Conservation (phyloP, 2,797 vertebrate species). For the Poliocrania exsul region DNA sequence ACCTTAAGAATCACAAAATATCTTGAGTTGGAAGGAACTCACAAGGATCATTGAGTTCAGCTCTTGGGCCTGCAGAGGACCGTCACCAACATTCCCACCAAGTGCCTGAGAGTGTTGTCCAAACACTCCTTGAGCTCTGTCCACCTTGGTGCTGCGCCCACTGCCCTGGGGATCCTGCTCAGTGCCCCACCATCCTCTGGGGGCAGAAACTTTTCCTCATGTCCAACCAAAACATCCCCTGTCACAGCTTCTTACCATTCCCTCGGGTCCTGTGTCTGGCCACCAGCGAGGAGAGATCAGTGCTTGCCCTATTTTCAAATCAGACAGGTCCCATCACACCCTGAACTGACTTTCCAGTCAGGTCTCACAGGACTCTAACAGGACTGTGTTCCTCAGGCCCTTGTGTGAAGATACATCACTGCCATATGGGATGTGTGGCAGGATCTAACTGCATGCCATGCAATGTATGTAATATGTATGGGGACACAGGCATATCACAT, state of each 20-base stretch:
- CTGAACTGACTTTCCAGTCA: background rate
- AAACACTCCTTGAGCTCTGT: background rate
- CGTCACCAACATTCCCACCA: background rate
- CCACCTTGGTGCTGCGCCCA: background rate
- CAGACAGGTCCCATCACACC: background rate
- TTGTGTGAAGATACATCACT: background rate
- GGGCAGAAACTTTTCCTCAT: background rate
- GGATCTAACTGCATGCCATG: background rate
- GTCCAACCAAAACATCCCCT: background rate
- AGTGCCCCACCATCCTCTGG: background rate
- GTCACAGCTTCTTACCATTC: background rate
- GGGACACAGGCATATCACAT: background rate
- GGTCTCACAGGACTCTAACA: background rate
- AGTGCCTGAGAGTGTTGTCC: background rate
- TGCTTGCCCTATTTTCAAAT: background rate
- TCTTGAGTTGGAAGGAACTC: background rate
- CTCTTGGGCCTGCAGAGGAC: background rate
- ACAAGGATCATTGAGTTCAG: background rate
- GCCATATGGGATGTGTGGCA: accelerated
- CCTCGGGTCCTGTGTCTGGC: background rate
- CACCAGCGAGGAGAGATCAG: background rate
- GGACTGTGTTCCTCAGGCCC: background rate
- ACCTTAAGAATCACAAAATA: background rate
- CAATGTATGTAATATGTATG: background rate
- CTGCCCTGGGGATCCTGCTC: background rate